Percentiles rank a stretch among this genome's conserved stretches.
Conservation (phyloP, 2,888 invertebrate genomes). For the Stegophylla sp. region DNA sequence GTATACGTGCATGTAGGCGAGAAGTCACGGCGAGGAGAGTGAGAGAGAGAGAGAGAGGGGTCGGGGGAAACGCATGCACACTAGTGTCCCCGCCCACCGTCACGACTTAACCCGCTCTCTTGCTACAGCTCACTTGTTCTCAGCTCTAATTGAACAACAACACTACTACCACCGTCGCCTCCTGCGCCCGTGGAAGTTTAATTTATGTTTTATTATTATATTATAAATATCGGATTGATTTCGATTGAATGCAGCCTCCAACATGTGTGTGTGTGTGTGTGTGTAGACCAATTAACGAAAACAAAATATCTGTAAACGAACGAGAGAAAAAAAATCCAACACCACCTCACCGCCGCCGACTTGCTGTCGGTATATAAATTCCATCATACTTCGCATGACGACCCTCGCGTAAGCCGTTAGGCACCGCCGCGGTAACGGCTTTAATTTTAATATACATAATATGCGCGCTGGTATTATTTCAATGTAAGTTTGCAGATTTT, state of each 20-base stretch:
- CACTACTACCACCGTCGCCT: background rate
- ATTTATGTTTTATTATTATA: background rate
- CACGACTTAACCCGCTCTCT: constrained; percentile 21
- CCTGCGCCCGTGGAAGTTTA: background rate
- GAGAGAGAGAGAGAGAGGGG: too few relatives aligned
- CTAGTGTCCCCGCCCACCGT: background rate
- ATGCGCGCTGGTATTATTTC: constrained; percentile 16
- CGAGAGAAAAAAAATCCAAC: background rate
- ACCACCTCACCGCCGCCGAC: background rate
- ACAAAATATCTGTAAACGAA: background rate
- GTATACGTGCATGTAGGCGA: background rate
- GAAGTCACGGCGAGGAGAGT: background rate
- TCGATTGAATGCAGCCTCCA: background rate
- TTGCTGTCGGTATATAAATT: background rate
- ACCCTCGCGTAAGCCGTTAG: constrained; percentile 34
- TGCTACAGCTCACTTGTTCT: background rate
- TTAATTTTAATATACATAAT: too few relatives aligned
- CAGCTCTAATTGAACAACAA: constrained; percentile 38
- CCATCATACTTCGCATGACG: constrained; percentile 23
- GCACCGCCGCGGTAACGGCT: constrained; percentile 12
- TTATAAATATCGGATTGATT: constrained; percentile 36
- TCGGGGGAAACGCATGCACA: constrained; percentile 12
- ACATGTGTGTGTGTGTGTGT: too few relatives aligned
- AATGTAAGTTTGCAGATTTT: constrained; percentile 10
- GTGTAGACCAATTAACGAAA: constrained; percentile 28